phyloP scores from a whole-genome alignment of 2,113 vertebrate genomes.

The Calidris pygmaea region DNA sequence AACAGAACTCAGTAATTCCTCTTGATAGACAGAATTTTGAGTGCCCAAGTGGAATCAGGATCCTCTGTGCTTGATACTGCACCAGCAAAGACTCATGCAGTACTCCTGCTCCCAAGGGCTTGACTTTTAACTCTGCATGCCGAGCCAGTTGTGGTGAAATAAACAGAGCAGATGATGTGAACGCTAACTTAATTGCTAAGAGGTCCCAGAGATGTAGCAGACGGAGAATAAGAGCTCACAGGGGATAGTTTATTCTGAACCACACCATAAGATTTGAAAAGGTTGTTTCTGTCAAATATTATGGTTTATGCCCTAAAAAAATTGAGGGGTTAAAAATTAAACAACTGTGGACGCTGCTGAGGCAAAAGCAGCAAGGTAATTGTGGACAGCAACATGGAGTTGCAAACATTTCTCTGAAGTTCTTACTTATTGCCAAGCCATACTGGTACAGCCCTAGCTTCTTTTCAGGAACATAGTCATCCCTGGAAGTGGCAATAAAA shows the following conservation, averaged over 20 bases:
- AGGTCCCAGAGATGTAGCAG: background rate
- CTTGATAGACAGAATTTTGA: background rate
- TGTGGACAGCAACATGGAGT: background rate
- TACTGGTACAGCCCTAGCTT: background rate
- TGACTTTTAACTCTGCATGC: background rate
- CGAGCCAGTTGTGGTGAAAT: background rate
- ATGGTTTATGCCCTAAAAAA: background rate
- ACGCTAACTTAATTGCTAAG: background rate
- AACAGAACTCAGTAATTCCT: background rate
- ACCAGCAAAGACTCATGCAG: background rate
- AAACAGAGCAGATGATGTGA: background rate
- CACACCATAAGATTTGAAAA: background rate
- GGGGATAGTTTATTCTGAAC: background rate
- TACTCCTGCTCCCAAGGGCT: background rate
- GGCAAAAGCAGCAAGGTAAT: background rate
- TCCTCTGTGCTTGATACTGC: background rate
- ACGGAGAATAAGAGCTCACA: background rate
- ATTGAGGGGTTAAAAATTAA: background rate
- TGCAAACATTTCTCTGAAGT: background rate
- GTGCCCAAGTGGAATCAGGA: background rate
- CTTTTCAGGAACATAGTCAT: background rate
- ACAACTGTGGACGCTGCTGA: background rate
- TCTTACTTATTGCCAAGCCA: background rate
- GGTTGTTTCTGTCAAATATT: background rate
- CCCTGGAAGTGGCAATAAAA: background rate